A percentile compares a stretch with the other conserved stretches of the same genome.
phyloP scores from a whole-genome alignment of 2,113 vertebrate species.

The Phoxinus phoxinus region DNA sequence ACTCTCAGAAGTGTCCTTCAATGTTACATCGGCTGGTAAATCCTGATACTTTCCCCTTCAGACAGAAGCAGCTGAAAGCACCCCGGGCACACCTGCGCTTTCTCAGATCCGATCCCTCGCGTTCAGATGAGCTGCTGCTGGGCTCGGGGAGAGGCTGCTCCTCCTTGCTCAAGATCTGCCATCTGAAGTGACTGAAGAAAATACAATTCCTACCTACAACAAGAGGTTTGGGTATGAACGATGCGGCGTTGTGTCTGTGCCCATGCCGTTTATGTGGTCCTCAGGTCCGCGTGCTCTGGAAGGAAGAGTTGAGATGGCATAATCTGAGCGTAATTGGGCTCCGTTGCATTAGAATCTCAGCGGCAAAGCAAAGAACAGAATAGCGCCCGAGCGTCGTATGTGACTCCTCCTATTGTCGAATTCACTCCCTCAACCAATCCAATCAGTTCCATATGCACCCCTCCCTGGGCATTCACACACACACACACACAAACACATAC shows the following conservation, averaged over 20 bases:
- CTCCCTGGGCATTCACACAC: constrained; percentile 8
- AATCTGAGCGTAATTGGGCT: constrained; percentile 31
- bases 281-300: constrained; percentile 23
- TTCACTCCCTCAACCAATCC: constrained; percentile 46
- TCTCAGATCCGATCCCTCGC: constrained; percentile 40
- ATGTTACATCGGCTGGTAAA: constrained; percentile 42
- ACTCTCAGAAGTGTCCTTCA: constrained; percentile 35
- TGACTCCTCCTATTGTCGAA: constrained; percentile 76
- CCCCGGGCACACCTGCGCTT: constrained; percentile 62
- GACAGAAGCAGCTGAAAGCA: constrained; percentile 37
- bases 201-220: constrained; percentile 61
- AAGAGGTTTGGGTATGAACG: constrained; percentile 67
- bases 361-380: constrained; percentile 77
- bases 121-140: constrained; percentile 50
- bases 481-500: background rate
- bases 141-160: constrained; percentile 54
- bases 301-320: constrained; percentile 50
- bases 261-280: constrained; percentile 58
- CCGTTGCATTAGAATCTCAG: constrained; percentile 67
- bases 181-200: constrained; percentile 61
- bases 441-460: constrained; percentile 33
- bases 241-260: constrained; percentile 62
- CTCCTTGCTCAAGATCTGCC: constrained; percentile 65
- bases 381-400: constrained; percentile 74
- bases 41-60: background rate